Evolutionary conservation across 1,140 invertebrate genomes (phyloP), one percentile per base, ranked within the genome.

Genomic region (Caenorhabditis briggsae): DNA sequence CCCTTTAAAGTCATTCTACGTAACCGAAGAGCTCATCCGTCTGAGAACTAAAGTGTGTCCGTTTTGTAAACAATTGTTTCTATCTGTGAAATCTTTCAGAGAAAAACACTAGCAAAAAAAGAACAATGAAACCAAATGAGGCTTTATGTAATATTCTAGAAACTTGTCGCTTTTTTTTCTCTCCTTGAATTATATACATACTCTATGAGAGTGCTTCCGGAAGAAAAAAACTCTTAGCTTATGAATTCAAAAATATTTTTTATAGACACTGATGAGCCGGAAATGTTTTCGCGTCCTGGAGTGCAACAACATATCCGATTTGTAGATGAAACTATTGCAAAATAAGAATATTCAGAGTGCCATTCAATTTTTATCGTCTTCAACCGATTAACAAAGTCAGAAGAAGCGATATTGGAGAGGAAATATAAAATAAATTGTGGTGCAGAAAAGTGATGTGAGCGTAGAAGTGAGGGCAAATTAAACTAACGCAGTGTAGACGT

Each of bases 361-460:
- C 65, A 70, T 78, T 78, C 16, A 20, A 78, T n/a, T 20, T 50
- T n/a, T 14, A 78, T 78, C 46, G 46, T 53, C 46, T 78, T 78
- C 18, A n/a, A 50, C 46, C 46, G 46, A 78, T 78, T 50, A 50
- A 46, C 41, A 5, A 18, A n/a, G 16, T 46, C 61, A 43, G 46
- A 70, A 70, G 14, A 50, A 78, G 18, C 16, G 20, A 78, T 46
- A 46, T 70, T 70, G 64, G 43, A 43, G 50, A 78, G 70, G 70
- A 78, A 78, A 78, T 78, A 46, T n/a, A 78, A 78, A 50, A 23
- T 2, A 78, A 78, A 78, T 78, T 78, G 70, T 78, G 43, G 70
- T 78, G 46, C 64, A 78, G 50, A 33, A 78, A 78, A 78, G 70
- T 78, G 70, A 78, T 78, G 70, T 78, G 70, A 50, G 70, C 23